Percentiles rank a stretch among this genome's conserved stretches.
These are phyloP conservation scores for Todus mexicanus DNA, from an alignment of 2,797 vertebrate genomes.

Conservation along the genomic window DNA sequence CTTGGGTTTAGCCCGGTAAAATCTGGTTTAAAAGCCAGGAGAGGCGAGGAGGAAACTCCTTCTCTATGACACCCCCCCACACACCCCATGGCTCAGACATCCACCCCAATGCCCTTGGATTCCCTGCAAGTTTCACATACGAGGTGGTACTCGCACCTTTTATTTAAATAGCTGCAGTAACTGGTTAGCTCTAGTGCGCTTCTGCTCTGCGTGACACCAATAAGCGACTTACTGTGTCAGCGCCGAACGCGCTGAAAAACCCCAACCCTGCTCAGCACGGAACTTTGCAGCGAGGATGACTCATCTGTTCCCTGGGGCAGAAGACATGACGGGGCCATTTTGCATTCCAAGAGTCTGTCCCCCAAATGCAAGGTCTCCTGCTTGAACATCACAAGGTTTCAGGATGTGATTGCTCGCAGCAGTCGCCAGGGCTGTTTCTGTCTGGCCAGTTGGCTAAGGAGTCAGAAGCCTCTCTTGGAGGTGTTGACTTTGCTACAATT, in stretches of 20 bases:
- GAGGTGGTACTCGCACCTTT: not conserved
- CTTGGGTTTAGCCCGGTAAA: not conserved
- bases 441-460: not conserved
- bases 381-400: not conserved
- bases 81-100: not conserved
- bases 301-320: not conserved
- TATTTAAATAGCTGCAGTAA: not conserved
- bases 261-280: accelerated
- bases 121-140: not conserved
- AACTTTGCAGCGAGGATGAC: not conserved
- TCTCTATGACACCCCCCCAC: not conserved
- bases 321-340: not conserved
- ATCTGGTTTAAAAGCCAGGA: not conserved
- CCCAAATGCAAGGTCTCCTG: not conserved
- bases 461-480: not conserved
- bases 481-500: not conserved
- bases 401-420: not conserved
- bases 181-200: not conserved
- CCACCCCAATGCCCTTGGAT: not conserved
- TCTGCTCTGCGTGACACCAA: not conserved
- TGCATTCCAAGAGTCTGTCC: not conserved
- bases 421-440: not conserved
- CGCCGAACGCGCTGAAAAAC: not conserved
- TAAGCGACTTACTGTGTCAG: not conserved
- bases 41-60: not conserved